Percentiles rank a stretch among this genome's conserved stretches.
Conservation (phyloP, 2,797 vertebrate genomes). For the Neomorphus geoffroyi region DNA sequence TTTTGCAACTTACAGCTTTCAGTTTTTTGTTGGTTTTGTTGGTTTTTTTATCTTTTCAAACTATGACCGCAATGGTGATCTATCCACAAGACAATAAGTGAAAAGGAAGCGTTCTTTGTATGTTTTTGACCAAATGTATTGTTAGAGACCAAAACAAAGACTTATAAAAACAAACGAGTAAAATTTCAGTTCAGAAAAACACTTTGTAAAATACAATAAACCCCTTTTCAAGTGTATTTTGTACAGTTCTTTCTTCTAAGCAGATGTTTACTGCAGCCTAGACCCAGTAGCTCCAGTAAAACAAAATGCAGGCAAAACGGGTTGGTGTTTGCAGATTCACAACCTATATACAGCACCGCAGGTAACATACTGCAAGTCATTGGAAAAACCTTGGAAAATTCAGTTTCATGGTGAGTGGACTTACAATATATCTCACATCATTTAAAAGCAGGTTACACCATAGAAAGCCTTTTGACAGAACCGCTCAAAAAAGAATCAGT, state of each 20-base stretch:
- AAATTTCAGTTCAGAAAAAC: constrained; percentile 55
- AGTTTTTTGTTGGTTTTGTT: background rate
- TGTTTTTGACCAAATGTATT: constrained; percentile 53
- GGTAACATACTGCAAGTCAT: background rate
- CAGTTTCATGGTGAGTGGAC: background rate
- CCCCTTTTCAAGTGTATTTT: constrained; percentile 20
- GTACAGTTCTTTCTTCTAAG: constrained; percentile 24
- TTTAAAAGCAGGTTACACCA: constrained; percentile 36
- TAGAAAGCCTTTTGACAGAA: constrained; percentile 22
- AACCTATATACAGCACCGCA: background rate
- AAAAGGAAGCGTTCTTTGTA: background rate
- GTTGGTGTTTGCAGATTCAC: background rate
- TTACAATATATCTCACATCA: constrained; percentile 29
- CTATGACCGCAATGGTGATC: background rate
- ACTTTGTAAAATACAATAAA: constrained; percentile 47
- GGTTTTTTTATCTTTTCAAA: background rate
- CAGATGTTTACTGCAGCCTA: background rate
- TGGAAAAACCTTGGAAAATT: constrained; percentile 15
- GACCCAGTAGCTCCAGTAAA: background rate
- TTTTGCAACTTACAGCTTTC: constrained; percentile 15
- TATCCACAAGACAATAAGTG: background rate
- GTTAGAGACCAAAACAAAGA: constrained; percentile 28
- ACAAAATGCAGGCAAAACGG: background rate
- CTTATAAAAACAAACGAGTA: constrained; percentile 44
- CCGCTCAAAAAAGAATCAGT: background rate